Conservation (phyloP, 2,797 vertebrate species). For the Tangara arthus region DNA sequence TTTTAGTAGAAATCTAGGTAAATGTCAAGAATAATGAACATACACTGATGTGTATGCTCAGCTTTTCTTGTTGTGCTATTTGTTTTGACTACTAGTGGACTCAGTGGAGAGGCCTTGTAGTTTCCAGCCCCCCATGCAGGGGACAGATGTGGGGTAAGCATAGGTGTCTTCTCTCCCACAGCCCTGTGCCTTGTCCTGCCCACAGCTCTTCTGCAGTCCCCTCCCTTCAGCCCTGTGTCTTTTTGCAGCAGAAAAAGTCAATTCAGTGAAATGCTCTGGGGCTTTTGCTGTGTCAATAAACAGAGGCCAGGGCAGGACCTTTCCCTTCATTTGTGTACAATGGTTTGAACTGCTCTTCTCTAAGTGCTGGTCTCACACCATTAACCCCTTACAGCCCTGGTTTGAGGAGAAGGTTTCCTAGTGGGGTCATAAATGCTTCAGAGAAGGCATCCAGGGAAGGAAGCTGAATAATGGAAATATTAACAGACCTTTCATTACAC, state of each 20-base stretch:
- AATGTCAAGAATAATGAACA: neutral
- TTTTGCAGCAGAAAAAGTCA: neutral
- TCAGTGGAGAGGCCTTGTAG: neutral
- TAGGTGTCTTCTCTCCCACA: accelerated
- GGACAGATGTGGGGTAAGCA: neutral
- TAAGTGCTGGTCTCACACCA: neutral
- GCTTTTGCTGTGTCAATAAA: neutral
- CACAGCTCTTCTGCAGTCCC: neutral
- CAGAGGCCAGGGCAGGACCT: neutral
- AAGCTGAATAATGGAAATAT: slow-evolving; percentile 30
- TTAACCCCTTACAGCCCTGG: neutral
- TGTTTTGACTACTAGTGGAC: neutral
- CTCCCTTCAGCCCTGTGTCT: accelerated
- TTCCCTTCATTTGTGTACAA: neutral
- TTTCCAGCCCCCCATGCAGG: neutral
- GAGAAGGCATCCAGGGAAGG: neutral
- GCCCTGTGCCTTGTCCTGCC: neutral
- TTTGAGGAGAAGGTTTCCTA: neutral
- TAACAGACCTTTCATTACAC: slow-evolving; percentile 31
- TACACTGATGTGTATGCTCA: neutral
- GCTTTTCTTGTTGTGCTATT: neutral
- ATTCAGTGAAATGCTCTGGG: neutral
- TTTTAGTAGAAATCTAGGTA: neutral
- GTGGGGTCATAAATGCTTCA: neutral
- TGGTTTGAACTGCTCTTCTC: neutral